Conservation (phyloP, 2,888 invertebrate genomes). For the Pristionchus entomophagus region DNA sequence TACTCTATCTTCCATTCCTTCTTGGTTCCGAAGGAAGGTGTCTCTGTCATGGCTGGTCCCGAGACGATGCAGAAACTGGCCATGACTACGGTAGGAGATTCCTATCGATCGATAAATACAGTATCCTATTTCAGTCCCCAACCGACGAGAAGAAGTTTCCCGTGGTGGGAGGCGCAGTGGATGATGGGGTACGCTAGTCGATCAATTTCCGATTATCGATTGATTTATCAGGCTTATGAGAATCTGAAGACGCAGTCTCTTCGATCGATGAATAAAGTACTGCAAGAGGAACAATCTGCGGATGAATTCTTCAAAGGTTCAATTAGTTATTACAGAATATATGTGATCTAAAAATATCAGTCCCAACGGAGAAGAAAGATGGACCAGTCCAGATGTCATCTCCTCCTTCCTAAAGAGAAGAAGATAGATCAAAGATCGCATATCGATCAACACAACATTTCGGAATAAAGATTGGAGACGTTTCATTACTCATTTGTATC, state of each 20-base stretch:
- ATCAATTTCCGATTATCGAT: neutral
- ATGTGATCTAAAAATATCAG: neutral
- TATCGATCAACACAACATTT: slow-evolving; percentile 27
- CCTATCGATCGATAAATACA: neutral
- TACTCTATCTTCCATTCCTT: neutral
- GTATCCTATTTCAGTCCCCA: neutral
- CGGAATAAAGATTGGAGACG: slow-evolving; percentile 35
- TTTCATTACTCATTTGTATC: too few relatives aligned
- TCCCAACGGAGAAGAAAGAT: neutral
- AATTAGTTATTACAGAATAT: too few relatives aligned
- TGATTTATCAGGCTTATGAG: neutral
- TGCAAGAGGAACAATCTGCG: neutral
- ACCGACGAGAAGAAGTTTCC: neutral
- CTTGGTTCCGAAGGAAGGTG: neutral
- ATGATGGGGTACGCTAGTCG: slow-evolving; percentile 17
- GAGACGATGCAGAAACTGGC: neutral
- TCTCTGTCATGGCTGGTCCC: slow-evolving; percentile 11
- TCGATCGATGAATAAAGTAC: slow-evolving; percentile 12
- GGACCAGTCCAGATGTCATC: neutral
- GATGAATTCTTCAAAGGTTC: slow-evolving; percentile 28
- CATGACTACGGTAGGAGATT: neutral
- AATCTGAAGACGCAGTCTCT: slow-evolving; percentile 25
- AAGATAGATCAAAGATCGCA: slow-evolving; percentile 8
- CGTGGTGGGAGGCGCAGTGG: neutral
- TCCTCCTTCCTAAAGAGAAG: neutral